Evolutionary conservation across 1,140 invertebrate species (phyloP).

Genomic region (Scaptomyza pallida): DNA sequence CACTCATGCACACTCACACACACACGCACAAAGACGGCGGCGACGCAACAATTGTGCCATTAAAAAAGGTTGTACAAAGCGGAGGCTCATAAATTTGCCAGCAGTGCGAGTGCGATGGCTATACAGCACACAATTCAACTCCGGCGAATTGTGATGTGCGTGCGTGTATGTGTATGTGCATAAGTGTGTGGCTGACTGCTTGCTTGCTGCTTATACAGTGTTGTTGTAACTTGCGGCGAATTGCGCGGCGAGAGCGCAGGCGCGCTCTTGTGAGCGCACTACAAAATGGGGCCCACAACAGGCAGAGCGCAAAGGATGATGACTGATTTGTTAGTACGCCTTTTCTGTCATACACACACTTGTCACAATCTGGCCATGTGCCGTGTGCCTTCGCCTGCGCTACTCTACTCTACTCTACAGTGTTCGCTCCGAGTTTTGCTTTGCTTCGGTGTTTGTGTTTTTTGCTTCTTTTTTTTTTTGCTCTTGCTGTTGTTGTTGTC

Average conservation of each 20-base stretch:
- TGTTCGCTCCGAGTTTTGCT: constrained; percentile 15
- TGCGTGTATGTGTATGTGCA: constrained; percentile 13
- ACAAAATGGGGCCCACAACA: constrained; percentile 56
- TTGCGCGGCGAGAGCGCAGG: constrained; percentile 60
- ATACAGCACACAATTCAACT: constrained; percentile 43
- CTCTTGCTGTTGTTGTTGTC: constrained; percentile 12
- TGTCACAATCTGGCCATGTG: constrained; percentile 58
- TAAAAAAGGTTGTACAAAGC: constrained; percentile 63
- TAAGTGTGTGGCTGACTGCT: constrained; percentile 28
- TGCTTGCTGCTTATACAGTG: background rate
- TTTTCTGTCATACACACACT: constrained; percentile 83
- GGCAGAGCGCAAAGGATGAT: constrained; percentile 65
- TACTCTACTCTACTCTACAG: constrained; percentile 20
- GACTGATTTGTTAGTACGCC: constrained; percentile 84
- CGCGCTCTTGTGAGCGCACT: constrained; percentile 53
- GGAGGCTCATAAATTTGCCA: constrained; percentile 54
- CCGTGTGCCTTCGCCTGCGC: constrained; percentile 30
- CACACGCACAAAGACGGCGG: constrained; percentile 32
- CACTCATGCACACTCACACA: constrained; percentile 32
- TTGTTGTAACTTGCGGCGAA: constrained; percentile 47
- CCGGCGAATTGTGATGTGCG: constrained; percentile 41
- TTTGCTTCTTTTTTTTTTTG: constrained; percentile 15
- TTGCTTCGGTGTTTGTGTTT: background rate
- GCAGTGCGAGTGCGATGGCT: constrained; percentile 62
- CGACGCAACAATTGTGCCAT: constrained; percentile 83